Evolutionary conservation across 2,797 vertebrate genomes (phyloP).

Genomic region (Tenualosa thibaudeaui): DNA sequence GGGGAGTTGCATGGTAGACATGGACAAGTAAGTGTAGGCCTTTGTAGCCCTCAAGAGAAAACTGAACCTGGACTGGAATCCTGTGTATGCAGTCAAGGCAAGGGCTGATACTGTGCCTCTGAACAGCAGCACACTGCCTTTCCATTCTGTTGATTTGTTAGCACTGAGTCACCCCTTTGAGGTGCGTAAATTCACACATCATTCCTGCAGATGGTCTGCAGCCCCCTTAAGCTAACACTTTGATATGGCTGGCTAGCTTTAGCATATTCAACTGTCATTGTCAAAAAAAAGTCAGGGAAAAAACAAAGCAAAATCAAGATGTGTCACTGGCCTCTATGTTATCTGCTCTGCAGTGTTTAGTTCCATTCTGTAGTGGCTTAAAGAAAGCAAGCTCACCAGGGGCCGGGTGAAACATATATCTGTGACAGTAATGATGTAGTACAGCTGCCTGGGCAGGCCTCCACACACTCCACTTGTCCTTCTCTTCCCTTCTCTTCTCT

Average conservation of each 20-base stretch:
- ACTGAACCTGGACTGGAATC: background rate
- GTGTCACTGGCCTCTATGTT: background rate
- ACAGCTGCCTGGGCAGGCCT: slow-evolving; percentile 11
- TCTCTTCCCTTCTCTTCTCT: background rate
- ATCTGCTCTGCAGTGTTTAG: background rate
- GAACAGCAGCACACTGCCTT: background rate
- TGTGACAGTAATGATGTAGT: slow-evolving; percentile 23
- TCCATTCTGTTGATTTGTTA: background rate
- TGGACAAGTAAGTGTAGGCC: background rate
- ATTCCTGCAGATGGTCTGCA: background rate
- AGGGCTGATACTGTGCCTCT: background rate
- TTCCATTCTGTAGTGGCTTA: slow-evolving; percentile 3
- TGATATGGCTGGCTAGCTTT: background rate
- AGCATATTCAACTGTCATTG: background rate
- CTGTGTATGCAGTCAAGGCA: background rate
- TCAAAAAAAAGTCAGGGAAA: background rate
- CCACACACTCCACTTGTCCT: background rate
- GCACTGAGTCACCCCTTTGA: background rate
- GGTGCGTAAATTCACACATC: background rate
- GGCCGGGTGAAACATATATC: background rate
- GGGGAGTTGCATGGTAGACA: background rate
- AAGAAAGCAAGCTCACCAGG: slow-evolving; percentile 11
- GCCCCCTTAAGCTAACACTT: background rate
- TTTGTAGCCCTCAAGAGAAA: background rate
- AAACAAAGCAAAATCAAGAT: background rate